A percentile compares a stretch with the other conserved stretches of the same genome.
Conservation (phyloP, 2,888 invertebrate genomes). For the Patella pellucida region DNA sequence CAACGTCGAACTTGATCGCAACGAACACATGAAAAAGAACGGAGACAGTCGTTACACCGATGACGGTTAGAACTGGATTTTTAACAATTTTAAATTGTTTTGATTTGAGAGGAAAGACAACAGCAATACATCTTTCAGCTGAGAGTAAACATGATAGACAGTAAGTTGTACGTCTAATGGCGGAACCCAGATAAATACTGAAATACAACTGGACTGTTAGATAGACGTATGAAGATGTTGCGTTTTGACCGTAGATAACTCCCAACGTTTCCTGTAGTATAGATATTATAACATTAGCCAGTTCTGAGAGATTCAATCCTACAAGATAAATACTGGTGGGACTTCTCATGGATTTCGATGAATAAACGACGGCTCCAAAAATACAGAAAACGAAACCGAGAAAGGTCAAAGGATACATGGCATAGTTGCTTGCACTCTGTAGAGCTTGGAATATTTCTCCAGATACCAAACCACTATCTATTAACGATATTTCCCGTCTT, state of each 20-base stretch:
- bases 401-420: not conserved
- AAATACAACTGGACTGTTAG: not conserved
- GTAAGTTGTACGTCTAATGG: not conserved
- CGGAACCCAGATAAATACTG: not conserved
- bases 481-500: not conserved
- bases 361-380: not conserved
- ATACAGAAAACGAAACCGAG: not conserved
- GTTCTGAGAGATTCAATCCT: not conserved
- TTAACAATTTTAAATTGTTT: not conserved
- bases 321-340: not conserved
- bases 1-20: not conserved
- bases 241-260: not conserved
- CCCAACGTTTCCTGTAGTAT: not conserved
- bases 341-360: not conserved
- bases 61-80: not conserved
- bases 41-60: not conserved
- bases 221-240: not conserved
- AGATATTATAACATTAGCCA: not conserved
- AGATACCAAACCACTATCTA: not conserved
- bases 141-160: not conserved
- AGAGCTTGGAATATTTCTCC: not conserved
- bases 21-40: not conserved
- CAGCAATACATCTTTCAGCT: not conserved
- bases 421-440: not conserved
- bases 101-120: conserved; percentile 5